These are phyloP conservation scores for Urophycis tenuis DNA, from an alignment of 2,797 vertebrate species.

Conservation along the genomic window DNA sequence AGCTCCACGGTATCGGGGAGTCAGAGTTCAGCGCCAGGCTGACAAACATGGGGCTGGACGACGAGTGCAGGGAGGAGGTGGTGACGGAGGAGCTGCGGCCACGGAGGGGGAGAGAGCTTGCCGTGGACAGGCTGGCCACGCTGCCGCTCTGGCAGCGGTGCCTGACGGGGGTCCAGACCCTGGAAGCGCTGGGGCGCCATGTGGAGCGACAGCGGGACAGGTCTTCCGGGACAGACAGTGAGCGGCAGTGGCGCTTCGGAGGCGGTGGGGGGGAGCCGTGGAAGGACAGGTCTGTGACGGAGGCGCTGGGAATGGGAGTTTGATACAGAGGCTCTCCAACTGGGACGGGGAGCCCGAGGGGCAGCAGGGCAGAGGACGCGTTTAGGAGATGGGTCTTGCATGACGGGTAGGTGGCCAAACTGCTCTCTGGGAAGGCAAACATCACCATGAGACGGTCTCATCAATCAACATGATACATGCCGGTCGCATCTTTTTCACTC, in stretches of 20 bases:
- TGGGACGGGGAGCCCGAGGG: constrained; percentile 47
- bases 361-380: constrained; percentile 59
- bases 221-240: constrained; percentile 87
- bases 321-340: constrained; percentile 50
- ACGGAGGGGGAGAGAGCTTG: constrained; percentile 69
- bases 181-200: constrained; percentile 86
- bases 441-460: constrained; percentile 20
- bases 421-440: constrained; percentile 66
- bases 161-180: constrained; percentile 88
- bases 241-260: constrained; percentile 87
- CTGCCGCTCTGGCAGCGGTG: constrained; percentile 62
- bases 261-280: constrained; percentile 72
- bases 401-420: constrained; percentile 66
- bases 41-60: constrained; percentile 84
- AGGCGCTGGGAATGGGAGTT: constrained; percentile 62
- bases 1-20: constrained; percentile 74
- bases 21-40: constrained; percentile 81
- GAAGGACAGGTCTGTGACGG: constrained; percentile 69
- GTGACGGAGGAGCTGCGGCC: constrained; percentile 78
- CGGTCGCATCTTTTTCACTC: background rate
- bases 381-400: constrained; percentile 69
- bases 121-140: constrained; percentile 61
- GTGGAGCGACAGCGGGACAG: constrained; percentile 82
- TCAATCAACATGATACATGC: background rate
- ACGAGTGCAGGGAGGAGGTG: constrained; percentile 75